Base-by-base conservation (phyloP, 2,113 vertebrate genomes). In the Cepphus grylle region DNA sequence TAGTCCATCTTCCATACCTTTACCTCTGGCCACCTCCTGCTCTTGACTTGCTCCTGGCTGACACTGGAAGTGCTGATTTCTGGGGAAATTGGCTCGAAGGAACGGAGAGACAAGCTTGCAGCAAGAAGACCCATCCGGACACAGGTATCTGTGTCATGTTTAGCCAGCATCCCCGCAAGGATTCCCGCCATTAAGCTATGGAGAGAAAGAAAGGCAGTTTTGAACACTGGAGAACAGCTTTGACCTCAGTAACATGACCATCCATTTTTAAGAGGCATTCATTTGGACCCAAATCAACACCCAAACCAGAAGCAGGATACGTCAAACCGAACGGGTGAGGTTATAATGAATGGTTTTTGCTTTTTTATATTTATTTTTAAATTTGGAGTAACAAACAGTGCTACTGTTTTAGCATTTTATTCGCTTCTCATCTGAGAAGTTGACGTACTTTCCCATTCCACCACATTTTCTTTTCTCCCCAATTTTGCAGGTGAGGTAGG, bases 171-270 rank as follows among this genome's bases (percentile, higher is more conserved):
- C 32, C 99, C 99, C 11, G 98, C 97, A 27, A 99, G 98, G 34
- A 99, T 88, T 36, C 98, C 99, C 40, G 98, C 98, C 93, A 98
- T 98, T 90, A 99, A 96, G 96, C 99, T 99, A 97, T 29, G 81
- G 78, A 90, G 72, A 93, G 73, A 93, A 78, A 85, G 70, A 88
- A 77, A 83, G 17, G 9, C 62, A 45, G 23, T 12, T 86, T 27
- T 76, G n/a, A 86, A 20, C n/a, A 34, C 2, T 2, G 23, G 8
- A 16, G 7, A 77, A 62, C 2, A 26, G 9, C n/a, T 89, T 19
- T 62, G 36, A 34, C 15, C 15, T 45, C 1, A 2, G 61, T 26
- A 71, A 72, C 13, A 5, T 3, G 32, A 53, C 23, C 4, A 3
- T 15, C 63, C 0, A 0, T 63, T 58, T 69, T 20, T 15, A 53